These are phyloP conservation scores for Coregonus clupeaformis DNA, from an alignment of 2,113 vertebrate species.

Conservation along the genomic window DNA sequence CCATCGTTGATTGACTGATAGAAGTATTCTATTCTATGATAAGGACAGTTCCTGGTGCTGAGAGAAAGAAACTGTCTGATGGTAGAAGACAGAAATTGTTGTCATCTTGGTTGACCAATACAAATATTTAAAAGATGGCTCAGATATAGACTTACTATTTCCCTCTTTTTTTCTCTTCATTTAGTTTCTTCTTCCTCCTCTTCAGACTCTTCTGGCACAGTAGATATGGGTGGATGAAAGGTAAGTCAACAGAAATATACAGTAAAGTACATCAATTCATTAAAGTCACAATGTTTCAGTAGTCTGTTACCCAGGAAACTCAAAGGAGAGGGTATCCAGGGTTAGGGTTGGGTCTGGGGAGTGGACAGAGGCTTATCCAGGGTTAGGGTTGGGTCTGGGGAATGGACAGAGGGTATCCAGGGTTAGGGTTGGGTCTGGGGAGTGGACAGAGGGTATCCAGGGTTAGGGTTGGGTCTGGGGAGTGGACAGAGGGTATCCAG, in stretches of 20 bases:
- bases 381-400: no score
- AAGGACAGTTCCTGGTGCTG: slow-evolving; percentile 51
- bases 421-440: no score
- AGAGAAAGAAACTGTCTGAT: slow-evolving; percentile 30
- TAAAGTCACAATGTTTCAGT: neutral
- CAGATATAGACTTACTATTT: slow-evolving; percentile 1
- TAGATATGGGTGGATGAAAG: neutral
- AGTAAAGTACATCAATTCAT: neutral
- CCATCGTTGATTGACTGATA: no score
- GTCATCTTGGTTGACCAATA: slow-evolving; percentile 8
- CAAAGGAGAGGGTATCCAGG: no score
- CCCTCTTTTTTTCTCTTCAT: neutral
- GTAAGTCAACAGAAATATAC: neutral
- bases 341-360: no score
- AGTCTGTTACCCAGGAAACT: no score
- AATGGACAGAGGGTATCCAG: no score
- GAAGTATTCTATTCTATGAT: neutral
- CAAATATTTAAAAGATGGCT: slow-evolving; percentile 14
- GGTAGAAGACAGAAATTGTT: neutral
- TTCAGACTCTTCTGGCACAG: neutral
- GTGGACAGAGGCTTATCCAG: no score
- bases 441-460: no score
- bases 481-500: no score
- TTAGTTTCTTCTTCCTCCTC: neutral
- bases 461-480: no score